Conservation (phyloP, 1,140 invertebrate genomes). For the Camponotus vicinus region DNA sequence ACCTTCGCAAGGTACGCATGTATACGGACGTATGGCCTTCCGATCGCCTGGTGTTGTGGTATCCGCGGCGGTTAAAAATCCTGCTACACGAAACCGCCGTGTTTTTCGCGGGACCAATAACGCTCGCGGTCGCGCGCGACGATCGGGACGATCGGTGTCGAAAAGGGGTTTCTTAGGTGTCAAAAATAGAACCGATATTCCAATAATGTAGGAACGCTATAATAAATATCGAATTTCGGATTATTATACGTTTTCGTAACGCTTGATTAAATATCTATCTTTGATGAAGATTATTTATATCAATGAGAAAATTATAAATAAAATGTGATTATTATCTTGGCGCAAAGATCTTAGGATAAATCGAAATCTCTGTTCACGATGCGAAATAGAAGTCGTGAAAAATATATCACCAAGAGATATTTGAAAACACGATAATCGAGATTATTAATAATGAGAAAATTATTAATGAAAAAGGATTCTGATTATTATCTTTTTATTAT, state of each 20-base stretch:
- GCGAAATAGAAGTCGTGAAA: too few relatives aligned
- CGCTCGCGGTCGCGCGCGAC: background rate
- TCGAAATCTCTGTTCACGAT: too few relatives aligned
- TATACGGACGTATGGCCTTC: slow-evolving; percentile 65
- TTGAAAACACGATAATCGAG: background rate
- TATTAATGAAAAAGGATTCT: too few relatives aligned
- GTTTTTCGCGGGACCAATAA: slow-evolving; percentile 30
- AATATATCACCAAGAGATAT: too few relatives aligned
- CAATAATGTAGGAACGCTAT: background rate
- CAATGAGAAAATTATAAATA: too few relatives aligned
- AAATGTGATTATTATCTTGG: too few relatives aligned
- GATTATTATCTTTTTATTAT: too few relatives aligned
- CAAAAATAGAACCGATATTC: background rate
- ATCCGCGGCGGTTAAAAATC: slow-evolving; percentile 64
- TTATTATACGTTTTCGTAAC: background rate
- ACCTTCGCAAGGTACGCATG: slow-evolving; percentile 65
- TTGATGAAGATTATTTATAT: too few relatives aligned
- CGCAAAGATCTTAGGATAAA: too few relatives aligned
- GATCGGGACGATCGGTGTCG: slow-evolving; percentile 14
- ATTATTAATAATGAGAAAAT: background rate
- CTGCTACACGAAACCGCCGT: slow-evolving; percentile 30
- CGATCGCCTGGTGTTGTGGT: slow-evolving; percentile 57
- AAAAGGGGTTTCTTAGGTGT: background rate
- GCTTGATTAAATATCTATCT: slow-evolving; percentile 2
- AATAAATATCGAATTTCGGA: background rate